Evolutionary conservation across 2,113 vertebrate species (phyloP), one percentile per base, ranked within the genome.

Genomic region (Plecturocebus donacophilus): DNA sequence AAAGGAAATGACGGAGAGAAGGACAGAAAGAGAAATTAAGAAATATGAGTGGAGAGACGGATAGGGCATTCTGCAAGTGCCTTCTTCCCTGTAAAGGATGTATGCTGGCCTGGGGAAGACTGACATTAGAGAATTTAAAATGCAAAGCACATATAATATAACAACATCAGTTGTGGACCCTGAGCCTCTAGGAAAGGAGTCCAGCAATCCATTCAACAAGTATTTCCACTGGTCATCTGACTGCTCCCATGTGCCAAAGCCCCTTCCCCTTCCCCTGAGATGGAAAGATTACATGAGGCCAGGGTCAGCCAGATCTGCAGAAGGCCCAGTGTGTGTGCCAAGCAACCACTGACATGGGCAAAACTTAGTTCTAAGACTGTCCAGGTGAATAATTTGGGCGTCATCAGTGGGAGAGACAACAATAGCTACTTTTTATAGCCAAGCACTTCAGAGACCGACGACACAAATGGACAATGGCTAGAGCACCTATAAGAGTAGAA

Each of bases 361-460:
- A 27, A 30, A 73, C 86, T 27, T 30, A 14, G 17, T 32, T 75
- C 70, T 35, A 42, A 42, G 16, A 49, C 30, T n/a, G 32, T 42
- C n/a, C 49, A 35, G 12, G 42, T 66, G 42, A 85, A 75, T 38
- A 8, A 6, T 25, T 30, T 40, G 5, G 40, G 45, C 80, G 25
- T 61, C 56, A 20, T 20, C 71, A 0, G 0, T 5, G 9, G 6
- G 12, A 73, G 30, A 30, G 58, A 54, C 21, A 54, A 6, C 9
- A 32, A 30, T 1, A 12, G 68, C 81, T 54, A 27, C 45, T n/a
- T 42, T 80, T 68, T 77, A 13, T 3, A 21, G n/a, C 20, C 38
- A 35, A n/a, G 91, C 47, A 45, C 73, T 42, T 40, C 54, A 64
- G 35, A 85, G 56, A 75, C 20, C 64, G 42, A 76, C 5, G 2